Percentiles rank a stretch among this genome's conserved stretches.
These are phyloP conservation scores for Dolichopus griseipennis DNA, from an alignment of 2,888 invertebrate species.

Conservation along the genomic window DNA sequence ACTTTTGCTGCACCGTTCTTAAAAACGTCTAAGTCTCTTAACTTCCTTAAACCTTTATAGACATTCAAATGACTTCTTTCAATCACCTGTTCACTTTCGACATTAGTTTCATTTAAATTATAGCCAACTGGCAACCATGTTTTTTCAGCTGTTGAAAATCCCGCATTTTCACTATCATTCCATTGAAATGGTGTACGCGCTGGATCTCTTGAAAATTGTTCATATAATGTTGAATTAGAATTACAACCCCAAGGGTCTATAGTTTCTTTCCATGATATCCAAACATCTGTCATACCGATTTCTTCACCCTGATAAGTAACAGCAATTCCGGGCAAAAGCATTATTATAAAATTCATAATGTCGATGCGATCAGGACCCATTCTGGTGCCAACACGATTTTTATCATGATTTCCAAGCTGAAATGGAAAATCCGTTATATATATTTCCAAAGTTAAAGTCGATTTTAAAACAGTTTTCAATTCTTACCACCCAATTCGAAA, in stretches of 20 bases:
- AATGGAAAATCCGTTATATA: no score
- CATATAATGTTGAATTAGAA: constrained; percentile 52
- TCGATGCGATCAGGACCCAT: constrained; percentile 57
- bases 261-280: constrained; percentile 54
- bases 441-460: no score
- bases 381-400: constrained; percentile 53
- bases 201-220: constrained; percentile 51
- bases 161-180: constrained; percentile 42
- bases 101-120: constrained; percentile 52
- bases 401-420: constrained; percentile 63
- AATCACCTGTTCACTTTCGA: constrained; percentile 45
- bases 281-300: constrained; percentile 64
- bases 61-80: constrained; percentile 50
- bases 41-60: constrained; percentile 47
- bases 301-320: constrained; percentile 84
- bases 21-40: constrained; percentile 45
- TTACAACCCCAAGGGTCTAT: constrained; percentile 57
- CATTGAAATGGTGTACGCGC: constrained; percentile 57
- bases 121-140: constrained; percentile 44
- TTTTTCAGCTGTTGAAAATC: constrained; percentile 34
- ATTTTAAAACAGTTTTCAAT: constrained; percentile 7
- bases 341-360: constrained; percentile 63
- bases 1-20: constrained; percentile 39
- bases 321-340: constrained; percentile 73
- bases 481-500: constrained; percentile 58